A percentile compares a stretch with the other conserved stretches of the same genome.
phyloP scores from a whole-genome alignment of 2,797 vertebrate genomes.

The Capromys pilorides region DNA sequence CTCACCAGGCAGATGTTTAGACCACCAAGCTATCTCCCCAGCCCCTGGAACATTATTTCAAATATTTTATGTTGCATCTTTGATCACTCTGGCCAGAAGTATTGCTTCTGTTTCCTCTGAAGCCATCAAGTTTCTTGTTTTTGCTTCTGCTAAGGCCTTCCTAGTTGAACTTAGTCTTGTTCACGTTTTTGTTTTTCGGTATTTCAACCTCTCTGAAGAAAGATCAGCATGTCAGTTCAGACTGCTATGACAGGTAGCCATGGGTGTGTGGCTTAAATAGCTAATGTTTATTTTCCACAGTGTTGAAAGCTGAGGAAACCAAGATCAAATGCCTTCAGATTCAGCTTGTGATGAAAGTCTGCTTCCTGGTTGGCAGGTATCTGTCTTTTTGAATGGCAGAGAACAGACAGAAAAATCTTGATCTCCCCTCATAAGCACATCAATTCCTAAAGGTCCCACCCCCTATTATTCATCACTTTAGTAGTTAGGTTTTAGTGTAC shows the following conservation, averaged over 20 bases:
- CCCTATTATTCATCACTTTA: background rate
- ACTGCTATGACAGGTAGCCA: background rate
- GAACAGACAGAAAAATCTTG: background rate
- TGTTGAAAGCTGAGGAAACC: background rate
- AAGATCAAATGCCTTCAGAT: background rate
- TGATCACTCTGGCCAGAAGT: background rate
- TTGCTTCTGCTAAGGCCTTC: background rate
- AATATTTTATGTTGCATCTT: background rate
- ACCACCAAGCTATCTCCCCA: no score
- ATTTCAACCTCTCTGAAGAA: background rate
- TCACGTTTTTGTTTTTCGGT: background rate
- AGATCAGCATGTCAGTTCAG: background rate
- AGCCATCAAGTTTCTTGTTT: background rate
- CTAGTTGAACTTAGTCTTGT: background rate
- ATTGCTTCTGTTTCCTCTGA: background rate
- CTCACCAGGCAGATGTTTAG: no score
- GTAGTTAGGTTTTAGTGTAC: background rate
- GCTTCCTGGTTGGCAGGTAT: background rate
- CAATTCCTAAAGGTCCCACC: background rate
- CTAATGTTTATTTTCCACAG: background rate
- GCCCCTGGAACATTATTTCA: background rate
- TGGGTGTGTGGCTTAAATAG: background rate
- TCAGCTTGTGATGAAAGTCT: background rate
- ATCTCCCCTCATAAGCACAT: background rate
- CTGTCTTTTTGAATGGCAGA: background rate